Evolutionary conservation across 2,113 vertebrate genomes (phyloP).

Genomic region (Uria aalge): DNA sequence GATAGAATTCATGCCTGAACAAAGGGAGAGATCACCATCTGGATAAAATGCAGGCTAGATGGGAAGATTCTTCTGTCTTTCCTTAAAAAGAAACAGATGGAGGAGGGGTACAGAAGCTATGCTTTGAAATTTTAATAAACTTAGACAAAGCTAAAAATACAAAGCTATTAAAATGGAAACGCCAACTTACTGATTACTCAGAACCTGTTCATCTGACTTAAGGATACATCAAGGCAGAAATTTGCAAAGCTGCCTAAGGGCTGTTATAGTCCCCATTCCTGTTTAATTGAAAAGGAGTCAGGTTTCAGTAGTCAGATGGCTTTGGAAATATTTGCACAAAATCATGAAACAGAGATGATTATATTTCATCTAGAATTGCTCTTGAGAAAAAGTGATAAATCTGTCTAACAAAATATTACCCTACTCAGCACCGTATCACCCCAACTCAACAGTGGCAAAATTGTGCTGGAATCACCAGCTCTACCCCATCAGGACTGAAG

Average conservation of each 20-base stretch:
- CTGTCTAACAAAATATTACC: background rate
- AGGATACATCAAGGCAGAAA: background rate
- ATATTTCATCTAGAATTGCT: background rate
- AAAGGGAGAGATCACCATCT: background rate
- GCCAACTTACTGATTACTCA: background rate
- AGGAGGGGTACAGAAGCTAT: background rate
- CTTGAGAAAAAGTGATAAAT: background rate
- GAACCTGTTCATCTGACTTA: background rate
- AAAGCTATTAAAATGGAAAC: constrained; percentile 1
- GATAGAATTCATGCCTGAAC: background rate
- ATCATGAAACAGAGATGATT: background rate
- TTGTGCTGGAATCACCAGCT: background rate
- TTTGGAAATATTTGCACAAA: background rate
- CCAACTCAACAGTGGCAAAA: background rate
- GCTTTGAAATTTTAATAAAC: constrained; percentile 30
- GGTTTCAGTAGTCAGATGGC: background rate
- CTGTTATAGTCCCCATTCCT: background rate
- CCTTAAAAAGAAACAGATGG: background rate
- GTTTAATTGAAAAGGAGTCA: background rate
- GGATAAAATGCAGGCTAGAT: background rate
- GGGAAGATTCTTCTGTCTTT: background rate
- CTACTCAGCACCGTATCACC: background rate
- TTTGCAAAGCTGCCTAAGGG: background rate
- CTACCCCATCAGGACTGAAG: background rate
- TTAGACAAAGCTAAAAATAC: background rate